These are phyloP conservation scores for Aurelia coerulea DNA, from an alignment of 30 jellyfish, hydroid and myxozoan genomes.

Conservation along the genomic window DNA sequence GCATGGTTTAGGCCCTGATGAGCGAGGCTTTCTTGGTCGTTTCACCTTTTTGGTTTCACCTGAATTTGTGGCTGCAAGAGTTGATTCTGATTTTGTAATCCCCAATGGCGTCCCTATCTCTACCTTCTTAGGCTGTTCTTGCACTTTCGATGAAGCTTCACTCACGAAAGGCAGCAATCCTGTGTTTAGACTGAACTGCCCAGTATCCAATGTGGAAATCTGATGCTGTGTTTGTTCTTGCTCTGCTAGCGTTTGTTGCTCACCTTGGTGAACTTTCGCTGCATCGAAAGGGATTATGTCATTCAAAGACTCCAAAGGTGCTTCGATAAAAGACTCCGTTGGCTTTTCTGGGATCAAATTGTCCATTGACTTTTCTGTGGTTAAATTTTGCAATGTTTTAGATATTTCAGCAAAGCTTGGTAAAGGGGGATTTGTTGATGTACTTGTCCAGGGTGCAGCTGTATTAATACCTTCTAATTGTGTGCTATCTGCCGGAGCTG, in stretches of 20 bases:
- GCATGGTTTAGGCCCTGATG: slow-evolving; percentile 1
- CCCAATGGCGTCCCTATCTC: not conserved
- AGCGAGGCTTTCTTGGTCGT: not conserved
- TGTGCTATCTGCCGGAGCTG: too few species aligned
- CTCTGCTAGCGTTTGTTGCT: too few species aligned
- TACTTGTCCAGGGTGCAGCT: not conserved
- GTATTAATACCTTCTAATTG: too few species aligned
- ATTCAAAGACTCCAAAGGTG: not conserved
- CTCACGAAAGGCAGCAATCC: too few species aligned
- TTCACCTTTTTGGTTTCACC: not conserved
- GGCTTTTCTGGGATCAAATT: not conserved
- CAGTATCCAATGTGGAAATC: too few species aligned
- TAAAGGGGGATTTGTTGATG: not conserved
- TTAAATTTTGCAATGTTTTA: not conserved
- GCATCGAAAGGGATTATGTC: too few species aligned
- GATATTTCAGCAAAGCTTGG: slow-evolving; percentile 27
- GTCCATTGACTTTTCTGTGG: not conserved
- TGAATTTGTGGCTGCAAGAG: not conserved
- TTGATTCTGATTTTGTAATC: not conserved
- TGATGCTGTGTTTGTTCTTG: too few species aligned
- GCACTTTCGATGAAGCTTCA: not conserved
- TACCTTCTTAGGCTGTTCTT: not conserved
- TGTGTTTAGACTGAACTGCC: too few species aligned
- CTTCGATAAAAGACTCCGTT: not conserved
- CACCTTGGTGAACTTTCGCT: too few species aligned